Evolutionary conservation across 2,888 invertebrate species (phyloP).

Genomic region (Drosophila conformis): DNA sequence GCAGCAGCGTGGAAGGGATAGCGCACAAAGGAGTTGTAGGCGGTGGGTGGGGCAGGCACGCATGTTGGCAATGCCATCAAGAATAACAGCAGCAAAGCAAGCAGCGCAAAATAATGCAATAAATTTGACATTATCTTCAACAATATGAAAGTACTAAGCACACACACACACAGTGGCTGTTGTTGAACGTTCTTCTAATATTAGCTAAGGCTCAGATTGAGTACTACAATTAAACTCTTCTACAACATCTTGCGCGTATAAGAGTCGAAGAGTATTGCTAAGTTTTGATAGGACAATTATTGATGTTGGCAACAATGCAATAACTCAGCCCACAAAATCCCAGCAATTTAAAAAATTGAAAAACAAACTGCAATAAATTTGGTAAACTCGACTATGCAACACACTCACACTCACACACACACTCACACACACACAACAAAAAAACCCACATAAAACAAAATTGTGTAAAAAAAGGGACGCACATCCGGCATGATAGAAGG

Average conservation of each 20-base stretch:
- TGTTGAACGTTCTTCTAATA: background rate
- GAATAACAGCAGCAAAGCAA: slow-evolving; percentile 45
- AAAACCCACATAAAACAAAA: slow-evolving; percentile 33
- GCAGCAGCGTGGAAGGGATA: background rate
- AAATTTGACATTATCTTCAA: slow-evolving; percentile 80
- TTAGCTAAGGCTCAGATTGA: background rate
- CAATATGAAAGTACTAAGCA: slow-evolving; percentile 59
- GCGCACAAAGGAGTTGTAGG: slow-evolving; percentile 13
- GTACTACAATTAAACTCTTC: background rate
- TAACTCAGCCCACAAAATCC: slow-evolving; percentile 60
- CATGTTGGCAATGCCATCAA: slow-evolving; percentile 43
- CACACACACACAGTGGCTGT: background rate
- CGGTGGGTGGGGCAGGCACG: slow-evolving; percentile 30
- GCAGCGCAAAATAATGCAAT: slow-evolving; percentile 77
- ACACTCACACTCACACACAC: slow-evolving; percentile 1
- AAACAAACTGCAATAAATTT: slow-evolving; percentile 81
- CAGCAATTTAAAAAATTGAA: slow-evolving; percentile 71
- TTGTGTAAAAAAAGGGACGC: slow-evolving; percentile 34
- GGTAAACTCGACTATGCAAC: slow-evolving; percentile 23
- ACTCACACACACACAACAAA: background rate
- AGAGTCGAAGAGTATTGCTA: background rate
- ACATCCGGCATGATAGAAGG: slow-evolving; percentile 41
- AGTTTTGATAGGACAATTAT: slow-evolving; percentile 48
- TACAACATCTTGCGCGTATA: background rate
- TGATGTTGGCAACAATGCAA: slow-evolving; percentile 47